phyloP scores from a whole-genome alignment of 2,888 invertebrate species.

The Macaria notata region DNA sequence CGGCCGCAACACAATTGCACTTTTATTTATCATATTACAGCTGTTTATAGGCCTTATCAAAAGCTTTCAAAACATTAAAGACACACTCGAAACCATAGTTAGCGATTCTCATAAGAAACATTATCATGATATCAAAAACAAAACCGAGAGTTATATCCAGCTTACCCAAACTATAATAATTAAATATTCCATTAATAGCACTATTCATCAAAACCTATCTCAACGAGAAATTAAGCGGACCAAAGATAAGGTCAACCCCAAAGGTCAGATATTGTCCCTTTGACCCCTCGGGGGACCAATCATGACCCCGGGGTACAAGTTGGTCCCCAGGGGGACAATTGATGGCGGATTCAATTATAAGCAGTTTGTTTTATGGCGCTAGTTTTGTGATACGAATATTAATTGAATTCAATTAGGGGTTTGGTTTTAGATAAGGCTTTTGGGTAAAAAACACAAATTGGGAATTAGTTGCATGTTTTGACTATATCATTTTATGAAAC shows the following conservation, averaged over 20 bases:
- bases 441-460: too few species aligned
- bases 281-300: slow-evolving; percentile 6
- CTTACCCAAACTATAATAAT: too few species aligned
- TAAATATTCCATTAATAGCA: slow-evolving; percentile 3
- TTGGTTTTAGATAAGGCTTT: slow-evolving; percentile 1
- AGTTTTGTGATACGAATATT: slow-evolving; percentile 34
- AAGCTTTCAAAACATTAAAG: too few species aligned
- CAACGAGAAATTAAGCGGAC: slow-evolving; percentile 13
- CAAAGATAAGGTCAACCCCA: slow-evolving; percentile 20
- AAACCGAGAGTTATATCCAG: too few species aligned
- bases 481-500: too few species aligned
- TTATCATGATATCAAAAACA: too few species aligned
- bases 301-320: slow-evolving; percentile 1
- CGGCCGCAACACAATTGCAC: too few species aligned
- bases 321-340: slow-evolving; percentile 26
- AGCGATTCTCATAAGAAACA: too few species aligned
- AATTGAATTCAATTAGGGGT: slow-evolving; percentile 15
- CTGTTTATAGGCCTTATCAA: too few species aligned
- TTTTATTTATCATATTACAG: too few species aligned
- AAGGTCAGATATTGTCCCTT: slow-evolving; percentile 20
- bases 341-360: slow-evolving; percentile 38
- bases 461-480: too few species aligned
- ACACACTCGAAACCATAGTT: too few species aligned
- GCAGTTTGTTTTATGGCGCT: slow-evolving; percentile 31
- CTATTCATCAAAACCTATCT: slow-evolving; percentile 8